Conservation (phyloP, 92 coral and sea anemone species). For the Phenganax marumi region DNA sequence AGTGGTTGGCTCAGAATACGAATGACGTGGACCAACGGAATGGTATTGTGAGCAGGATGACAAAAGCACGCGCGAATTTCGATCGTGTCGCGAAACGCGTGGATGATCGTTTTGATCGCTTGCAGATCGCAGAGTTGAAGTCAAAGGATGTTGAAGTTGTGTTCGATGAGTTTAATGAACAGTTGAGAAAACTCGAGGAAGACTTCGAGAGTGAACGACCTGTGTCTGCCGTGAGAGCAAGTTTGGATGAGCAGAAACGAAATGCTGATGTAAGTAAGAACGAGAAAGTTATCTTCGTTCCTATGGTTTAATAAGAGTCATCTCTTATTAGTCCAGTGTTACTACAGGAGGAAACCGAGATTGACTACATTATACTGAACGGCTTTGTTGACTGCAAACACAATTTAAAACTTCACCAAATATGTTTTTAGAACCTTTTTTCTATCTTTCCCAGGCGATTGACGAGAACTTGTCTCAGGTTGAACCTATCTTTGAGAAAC, state of each 20-base stretch:
- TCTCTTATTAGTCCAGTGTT: no score
- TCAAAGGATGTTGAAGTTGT: conserved; percentile 87
- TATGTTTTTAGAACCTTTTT: background rate
- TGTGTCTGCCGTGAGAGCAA: conserved; percentile 83
- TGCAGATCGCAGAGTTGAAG: conserved; percentile 75
- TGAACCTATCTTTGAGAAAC: conserved; percentile 85
- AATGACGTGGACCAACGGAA: conserved; percentile 77
- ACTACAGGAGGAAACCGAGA: no score
- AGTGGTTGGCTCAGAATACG: conserved; percentile 80
- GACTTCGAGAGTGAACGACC: conserved; percentile 92
- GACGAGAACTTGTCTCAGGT: conserved; percentile 65
- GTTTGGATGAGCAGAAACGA: conserved; percentile 91
- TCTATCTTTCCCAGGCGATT: conserved; percentile 19
- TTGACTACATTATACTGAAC: no score
- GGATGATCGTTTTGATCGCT: conserved; percentile 80
- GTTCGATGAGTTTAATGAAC: conserved; percentile 81
- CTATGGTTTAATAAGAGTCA: no score
- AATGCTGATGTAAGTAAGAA: conserved; percentile 67
- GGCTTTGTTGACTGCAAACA: no score
- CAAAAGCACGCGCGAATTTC: conserved; percentile 83
- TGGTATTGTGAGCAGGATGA: conserved; percentile 64
- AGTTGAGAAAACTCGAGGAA: conserved; percentile 84
- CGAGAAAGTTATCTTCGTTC: no score
- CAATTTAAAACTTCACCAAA: no score
- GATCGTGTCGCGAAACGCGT: conserved; percentile 74